phyloP scores from a whole-genome alignment of 2,113 vertebrate genomes.

The Sylvia atricapilla region DNA sequence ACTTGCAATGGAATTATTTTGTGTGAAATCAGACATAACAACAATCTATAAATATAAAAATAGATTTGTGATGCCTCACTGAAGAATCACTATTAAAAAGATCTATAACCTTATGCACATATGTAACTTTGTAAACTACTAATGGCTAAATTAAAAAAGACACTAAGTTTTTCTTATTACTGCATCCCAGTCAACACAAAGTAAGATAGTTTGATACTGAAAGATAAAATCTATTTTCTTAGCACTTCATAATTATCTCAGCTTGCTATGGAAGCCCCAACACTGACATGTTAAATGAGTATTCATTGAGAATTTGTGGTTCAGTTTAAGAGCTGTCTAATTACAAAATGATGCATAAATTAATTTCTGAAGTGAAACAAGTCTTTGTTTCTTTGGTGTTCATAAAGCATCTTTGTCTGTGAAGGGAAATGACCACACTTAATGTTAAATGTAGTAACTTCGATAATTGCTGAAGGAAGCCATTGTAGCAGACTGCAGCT shows the following conservation, averaged over 20 bases:
- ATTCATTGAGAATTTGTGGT: neutral
- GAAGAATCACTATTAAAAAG: neutral
- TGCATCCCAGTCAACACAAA: neutral
- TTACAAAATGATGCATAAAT: neutral
- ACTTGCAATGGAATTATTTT: neutral
- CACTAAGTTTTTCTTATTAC: neutral
- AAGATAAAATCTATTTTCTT: neutral
- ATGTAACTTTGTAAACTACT: neutral
- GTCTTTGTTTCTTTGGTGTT: neutral
- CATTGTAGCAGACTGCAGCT: neutral
- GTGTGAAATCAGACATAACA: neutral
- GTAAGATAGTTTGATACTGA: neutral
- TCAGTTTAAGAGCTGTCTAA: neutral
- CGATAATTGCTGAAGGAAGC: neutral
- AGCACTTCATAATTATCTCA: neutral
- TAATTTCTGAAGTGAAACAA: neutral
- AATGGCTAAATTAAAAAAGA: neutral
- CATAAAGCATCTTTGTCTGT: neutral
- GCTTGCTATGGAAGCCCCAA: neutral
- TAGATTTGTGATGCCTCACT: neutral
- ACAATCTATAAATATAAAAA: neutral
- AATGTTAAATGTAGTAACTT: neutral
- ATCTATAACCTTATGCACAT: neutral
- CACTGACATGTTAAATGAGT: fast-evolving
- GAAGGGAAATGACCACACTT: neutral